Base-by-base conservation (phyloP, 1,140 invertebrate genomes). In the Galleria mellonella region DNA sequence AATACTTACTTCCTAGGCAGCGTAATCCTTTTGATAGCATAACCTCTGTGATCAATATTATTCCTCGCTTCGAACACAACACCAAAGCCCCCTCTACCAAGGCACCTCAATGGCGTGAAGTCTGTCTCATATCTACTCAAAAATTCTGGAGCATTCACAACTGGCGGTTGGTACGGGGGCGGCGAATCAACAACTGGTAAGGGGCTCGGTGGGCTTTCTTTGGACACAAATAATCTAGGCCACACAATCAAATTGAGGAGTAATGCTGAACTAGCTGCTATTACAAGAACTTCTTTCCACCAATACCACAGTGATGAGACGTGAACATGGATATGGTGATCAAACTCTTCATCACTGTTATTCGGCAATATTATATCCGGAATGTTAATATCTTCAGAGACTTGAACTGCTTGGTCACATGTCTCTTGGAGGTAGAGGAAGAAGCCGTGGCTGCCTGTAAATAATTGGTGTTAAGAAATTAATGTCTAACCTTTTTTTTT, bases 1-100 rank as follows among this genome's bases (percentile, higher is more conserved):
- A 35, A 29, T 29, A 23, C 82, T 78, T 81, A 95, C 94, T 90
- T 93, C 59, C 94, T 93, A 8, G 96, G 94, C 45, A 98, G 84
- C 5, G 91, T 90, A 36, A 99, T 98, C 63, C 97, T 90, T 87
- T 99, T 99, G 0, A 99, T 92, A 12, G 98, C 98, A 88, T 99
- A 99, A 54, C 92, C 89, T 63, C 95, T 94, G 66, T 98, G 94
- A 77, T 99, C 98, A 42, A 98, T 92, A 84, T 96, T 97, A 76
- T 99, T 98, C 72, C 90, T 93, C 0, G 95, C 96, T 81, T 98
- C 94, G 86, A 98, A 99, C 0, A 99, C 98, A 12, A 98, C 92
- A 0, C 98, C 98, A 87, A 98, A 99, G 0, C 97, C 98, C n/a
- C 98, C 97, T 67, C 91, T 92, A 0, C 97, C 97, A 0, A 99